These are phyloP conservation scores for Aethes cnicana DNA, from an alignment of 2,888 invertebrate genomes.

Conservation along the genomic window DNA sequence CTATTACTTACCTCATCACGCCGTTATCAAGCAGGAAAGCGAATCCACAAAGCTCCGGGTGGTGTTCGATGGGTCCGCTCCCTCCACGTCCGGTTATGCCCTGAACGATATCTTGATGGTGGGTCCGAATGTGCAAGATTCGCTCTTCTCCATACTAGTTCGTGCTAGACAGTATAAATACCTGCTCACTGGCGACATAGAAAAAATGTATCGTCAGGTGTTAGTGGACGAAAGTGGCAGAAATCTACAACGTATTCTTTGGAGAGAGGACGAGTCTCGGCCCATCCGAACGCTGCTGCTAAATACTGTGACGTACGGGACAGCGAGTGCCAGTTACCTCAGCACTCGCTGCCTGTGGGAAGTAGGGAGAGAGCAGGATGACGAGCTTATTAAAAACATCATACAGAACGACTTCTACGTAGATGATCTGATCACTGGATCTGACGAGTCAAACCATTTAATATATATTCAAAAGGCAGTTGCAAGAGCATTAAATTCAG, in stretches of 20 bases:
- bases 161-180: conserved; percentile 36
- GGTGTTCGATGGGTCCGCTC: conserved; percentile 44
- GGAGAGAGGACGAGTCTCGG: conserved; percentile 34
- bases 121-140: conserved; percentile 39
- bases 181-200: conserved; percentile 36
- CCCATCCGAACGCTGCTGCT: conserved; percentile 33
- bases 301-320: conserved; percentile 49
- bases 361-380: not conserved
- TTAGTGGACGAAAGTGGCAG: conserved; percentile 14
- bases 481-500: not conserved
- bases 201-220: conserved; percentile 39
- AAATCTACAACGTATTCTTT: conserved; percentile 34
- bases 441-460: not conserved
- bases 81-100: conserved; percentile 35
- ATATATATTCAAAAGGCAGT: conserved; percentile 2
- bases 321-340: conserved; percentile 37
- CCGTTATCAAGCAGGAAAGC: conserved; percentile 43
- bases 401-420: conserved; percentile 1
- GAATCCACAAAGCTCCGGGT: conserved; percentile 46
- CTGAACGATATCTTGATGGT: conserved; percentile 38
- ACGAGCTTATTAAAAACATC: not conserved
- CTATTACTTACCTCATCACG: conserved; percentile 52
- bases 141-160: conserved; percentile 36
- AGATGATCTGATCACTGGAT: conserved; percentile 14
- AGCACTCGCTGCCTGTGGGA: conserved; percentile 21